Conservation (phyloP, 2,113 vertebrate genomes). For the Bos javanicus region DNA sequence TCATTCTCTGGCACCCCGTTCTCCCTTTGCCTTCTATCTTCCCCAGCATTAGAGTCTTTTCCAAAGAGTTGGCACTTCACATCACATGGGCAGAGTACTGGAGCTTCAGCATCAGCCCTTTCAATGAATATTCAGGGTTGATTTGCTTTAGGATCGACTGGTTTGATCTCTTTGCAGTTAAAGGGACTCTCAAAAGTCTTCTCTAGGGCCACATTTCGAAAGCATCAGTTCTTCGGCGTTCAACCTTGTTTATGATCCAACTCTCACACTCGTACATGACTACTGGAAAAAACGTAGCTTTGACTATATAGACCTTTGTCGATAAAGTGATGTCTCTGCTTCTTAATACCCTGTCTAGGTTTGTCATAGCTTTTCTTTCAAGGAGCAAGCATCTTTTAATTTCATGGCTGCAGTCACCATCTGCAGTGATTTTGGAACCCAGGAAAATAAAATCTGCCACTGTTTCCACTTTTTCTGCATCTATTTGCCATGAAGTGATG, state of each 20-base stretch:
- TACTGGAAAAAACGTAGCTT: background rate
- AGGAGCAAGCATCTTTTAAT: background rate
- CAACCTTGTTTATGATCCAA: background rate
- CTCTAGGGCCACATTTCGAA: background rate
- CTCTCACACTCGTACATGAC: background rate
- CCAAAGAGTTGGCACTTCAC: background rate
- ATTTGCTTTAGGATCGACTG: background rate
- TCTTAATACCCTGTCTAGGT: background rate
- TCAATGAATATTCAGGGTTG: background rate
- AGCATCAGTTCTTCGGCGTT: background rate
- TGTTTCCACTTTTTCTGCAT: background rate
- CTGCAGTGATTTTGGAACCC: background rate
- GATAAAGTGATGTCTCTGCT: background rate
- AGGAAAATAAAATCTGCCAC: background rate
- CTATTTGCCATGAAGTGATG: background rate
- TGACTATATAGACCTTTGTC: background rate
- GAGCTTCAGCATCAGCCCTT: background rate
- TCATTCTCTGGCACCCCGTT: background rate
- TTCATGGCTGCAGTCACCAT: background rate
- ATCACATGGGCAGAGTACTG: background rate
- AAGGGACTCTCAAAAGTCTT: background rate
- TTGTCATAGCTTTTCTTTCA: background rate
- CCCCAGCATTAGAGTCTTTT: background rate
- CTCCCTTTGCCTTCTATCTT: background rate
- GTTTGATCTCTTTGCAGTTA: background rate